Conservation (phyloP, 64 coral and sea anemone species). For the Montipora foliosa region DNA sequence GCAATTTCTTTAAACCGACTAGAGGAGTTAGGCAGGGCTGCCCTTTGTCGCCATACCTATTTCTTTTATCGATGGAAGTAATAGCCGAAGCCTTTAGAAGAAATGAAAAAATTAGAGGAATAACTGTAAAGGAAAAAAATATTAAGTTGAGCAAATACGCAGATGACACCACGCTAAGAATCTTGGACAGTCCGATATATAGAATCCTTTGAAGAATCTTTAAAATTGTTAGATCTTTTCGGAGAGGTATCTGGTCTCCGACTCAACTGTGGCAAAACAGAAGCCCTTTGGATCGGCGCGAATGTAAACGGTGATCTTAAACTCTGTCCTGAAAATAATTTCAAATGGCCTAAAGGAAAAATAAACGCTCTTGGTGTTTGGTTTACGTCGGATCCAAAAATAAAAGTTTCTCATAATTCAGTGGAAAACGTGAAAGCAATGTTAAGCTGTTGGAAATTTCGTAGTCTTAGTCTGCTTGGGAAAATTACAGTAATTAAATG, state of each 20-base stretch:
- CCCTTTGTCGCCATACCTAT: neutral
- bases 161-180: neutral
- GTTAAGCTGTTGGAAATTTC: neutral
- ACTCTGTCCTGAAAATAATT: neutral
- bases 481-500: neutral
- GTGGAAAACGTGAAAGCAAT: neutral
- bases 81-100: neutral
- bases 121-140: neutral
- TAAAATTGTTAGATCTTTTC: neutral
- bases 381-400: neutral
- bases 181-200: neutral
- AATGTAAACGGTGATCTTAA: neutral
- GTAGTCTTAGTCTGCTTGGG: neutral
- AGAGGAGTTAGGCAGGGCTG: constrained; percentile 12
- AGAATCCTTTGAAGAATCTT: neutral
- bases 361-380: neutral
- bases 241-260: neutral
- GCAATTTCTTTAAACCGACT: neutral
- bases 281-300: neutral
- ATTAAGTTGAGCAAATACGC: neutral
- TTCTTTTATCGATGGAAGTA: neutral
- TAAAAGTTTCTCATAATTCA: neutral
- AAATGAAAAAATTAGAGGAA: neutral
- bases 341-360: neutral
- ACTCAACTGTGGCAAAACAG: neutral